Percentiles rank a stretch among this genome's conserved stretches.
phyloP scores from a whole-genome alignment of 2,113 vertebrate genomes.

The Stomatorhinus ivindoensis region DNA sequence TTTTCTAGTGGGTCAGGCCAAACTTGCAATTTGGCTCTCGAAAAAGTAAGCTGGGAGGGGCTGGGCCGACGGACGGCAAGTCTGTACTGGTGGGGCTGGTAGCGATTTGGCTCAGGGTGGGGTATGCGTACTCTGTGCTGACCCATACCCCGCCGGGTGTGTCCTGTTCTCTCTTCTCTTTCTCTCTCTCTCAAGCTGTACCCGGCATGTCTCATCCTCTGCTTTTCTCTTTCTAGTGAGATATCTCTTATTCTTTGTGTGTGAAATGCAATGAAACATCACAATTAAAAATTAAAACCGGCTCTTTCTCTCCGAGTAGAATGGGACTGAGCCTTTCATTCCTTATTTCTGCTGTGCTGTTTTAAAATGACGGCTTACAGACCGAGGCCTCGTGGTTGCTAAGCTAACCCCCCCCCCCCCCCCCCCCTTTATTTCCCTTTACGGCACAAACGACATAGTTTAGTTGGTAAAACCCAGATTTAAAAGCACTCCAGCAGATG shows the following conservation, averaged over 20 bases:
- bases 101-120: too few species aligned
- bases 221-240: neutral
- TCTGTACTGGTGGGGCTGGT: too few species aligned
- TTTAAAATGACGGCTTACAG: neutral
- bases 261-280: neutral
- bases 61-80: too few species aligned
- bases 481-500: slow-evolving; percentile 19
- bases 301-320: neutral
- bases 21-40: too few species aligned
- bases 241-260: neutral
- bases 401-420: neutral
- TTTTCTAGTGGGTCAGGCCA: too few species aligned
- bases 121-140: too few species aligned
- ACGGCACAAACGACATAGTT: neutral
- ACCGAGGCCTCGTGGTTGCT: neutral
- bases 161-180: neutral
- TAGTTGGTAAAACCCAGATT: slow-evolving; percentile 3
- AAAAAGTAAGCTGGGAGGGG: too few species aligned
- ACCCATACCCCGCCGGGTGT: neutral
- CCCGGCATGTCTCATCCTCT: neutral
- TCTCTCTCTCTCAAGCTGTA: neutral
- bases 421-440: neutral
- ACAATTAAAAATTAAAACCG: neutral
- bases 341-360: neutral
- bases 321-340: neutral